phyloP scores from a whole-genome alignment of 1,140 invertebrate species.

The Yoshiicerus persimilis region DNA sequence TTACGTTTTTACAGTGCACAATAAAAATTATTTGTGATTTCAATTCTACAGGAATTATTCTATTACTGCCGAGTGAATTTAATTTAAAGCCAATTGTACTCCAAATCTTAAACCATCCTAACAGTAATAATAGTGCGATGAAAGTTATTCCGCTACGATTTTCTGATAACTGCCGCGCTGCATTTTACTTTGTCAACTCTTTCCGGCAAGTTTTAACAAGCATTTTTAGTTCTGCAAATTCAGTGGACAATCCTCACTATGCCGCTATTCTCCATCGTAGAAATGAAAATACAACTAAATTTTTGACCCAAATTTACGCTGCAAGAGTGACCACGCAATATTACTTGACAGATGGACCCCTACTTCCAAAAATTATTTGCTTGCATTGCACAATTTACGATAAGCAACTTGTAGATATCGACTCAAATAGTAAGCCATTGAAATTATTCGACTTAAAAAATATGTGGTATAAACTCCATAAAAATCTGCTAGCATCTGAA shows the following conservation, averaged over 20 bases:
- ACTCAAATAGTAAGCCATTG: not conserved
- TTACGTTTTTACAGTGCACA: not conserved
- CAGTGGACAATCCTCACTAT: not conserved
- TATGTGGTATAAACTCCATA: not conserved
- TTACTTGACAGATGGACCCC: not conserved
- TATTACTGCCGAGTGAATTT: not conserved
- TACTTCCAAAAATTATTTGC: not conserved
- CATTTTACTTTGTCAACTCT: not conserved
- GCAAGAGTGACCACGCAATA: not conserved
- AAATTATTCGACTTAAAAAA: not conserved
- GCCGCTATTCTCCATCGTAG: not conserved
- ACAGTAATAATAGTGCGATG: not conserved
- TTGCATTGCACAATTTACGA: not conserved
- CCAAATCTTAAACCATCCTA: not conserved
- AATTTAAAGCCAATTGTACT: not conserved
- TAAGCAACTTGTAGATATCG: not conserved
- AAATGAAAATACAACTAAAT: not conserved
- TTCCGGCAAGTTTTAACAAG: not conserved
- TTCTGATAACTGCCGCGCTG: not conserved
- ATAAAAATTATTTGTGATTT: not conserved
- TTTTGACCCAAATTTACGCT: not conserved
- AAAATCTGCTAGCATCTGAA: not conserved
- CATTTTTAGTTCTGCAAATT: not conserved
- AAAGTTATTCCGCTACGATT: not conserved
- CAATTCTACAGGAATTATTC: not conserved